Evolutionary conservation across 2,797 vertebrate species (phyloP).

Genomic region (Arctocebus calabarensis): DNA sequence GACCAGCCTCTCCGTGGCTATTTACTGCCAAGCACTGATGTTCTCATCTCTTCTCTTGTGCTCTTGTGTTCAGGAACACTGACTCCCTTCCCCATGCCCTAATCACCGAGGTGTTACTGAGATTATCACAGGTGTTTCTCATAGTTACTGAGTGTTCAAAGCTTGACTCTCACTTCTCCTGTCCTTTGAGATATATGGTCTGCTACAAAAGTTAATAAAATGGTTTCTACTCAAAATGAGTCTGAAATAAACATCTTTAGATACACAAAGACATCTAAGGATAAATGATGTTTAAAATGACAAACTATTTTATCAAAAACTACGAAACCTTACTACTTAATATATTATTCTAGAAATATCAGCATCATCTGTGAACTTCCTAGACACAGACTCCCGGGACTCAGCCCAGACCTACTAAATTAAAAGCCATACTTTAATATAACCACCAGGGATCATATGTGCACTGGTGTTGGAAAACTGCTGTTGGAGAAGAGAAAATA

Average conservation of each 20-base stretch:
- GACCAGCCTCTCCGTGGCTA: too few species aligned
- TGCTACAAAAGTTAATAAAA: not conserved
- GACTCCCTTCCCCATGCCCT: too few species aligned
- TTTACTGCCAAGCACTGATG: too few species aligned
- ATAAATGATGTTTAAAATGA: not conserved
- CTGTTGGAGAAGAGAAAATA: not conserved
- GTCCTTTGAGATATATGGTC: too few species aligned
- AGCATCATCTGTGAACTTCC: not conserved
- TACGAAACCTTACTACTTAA: not conserved
- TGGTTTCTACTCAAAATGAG: not conserved
- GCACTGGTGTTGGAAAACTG: not conserved
- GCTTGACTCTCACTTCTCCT: too few species aligned
- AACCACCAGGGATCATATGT: not conserved
- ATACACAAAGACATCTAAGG: not conserved
- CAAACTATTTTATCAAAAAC: not conserved
- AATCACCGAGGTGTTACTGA: too few species aligned
- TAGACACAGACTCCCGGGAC: not conserved
- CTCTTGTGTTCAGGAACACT: too few species aligned
- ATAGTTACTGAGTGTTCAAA: too few species aligned
- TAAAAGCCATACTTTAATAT: not conserved
- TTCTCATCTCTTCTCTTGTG: too few species aligned
- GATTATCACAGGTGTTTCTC: too few species aligned
- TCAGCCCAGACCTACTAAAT: not conserved
- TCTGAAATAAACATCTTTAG: not conserved
- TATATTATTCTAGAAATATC: not conserved